A percentile compares a stretch with the other conserved stretches of the same genome.
Evolutionary conservation across 2,888 invertebrate genomes (phyloP).

Genomic region (Scaeva pyrastri): DNA sequence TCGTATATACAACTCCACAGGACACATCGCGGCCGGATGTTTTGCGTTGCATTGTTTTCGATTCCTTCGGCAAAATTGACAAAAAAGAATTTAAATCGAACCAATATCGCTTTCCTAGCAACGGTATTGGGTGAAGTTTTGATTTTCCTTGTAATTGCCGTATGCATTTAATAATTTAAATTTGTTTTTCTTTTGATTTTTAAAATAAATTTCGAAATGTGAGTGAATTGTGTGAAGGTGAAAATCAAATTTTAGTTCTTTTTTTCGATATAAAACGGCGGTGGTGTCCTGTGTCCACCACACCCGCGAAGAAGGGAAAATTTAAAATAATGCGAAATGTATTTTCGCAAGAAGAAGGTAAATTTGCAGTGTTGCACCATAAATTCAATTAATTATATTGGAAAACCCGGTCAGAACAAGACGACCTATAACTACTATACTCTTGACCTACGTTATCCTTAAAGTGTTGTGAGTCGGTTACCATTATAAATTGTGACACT

Average conservation of each 20-base stretch:
- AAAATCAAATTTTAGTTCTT: constrained; percentile 12
- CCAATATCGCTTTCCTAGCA: constrained; percentile 69
- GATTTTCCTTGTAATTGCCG: constrained; percentile 61
- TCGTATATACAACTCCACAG: background rate
- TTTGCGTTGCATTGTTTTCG: constrained; percentile 70
- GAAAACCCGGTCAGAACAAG: constrained; percentile 45
- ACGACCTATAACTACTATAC: constrained; percentile 30
- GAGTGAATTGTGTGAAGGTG: background rate
- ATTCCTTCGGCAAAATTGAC: constrained; percentile 67
- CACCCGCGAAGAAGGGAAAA: background rate
- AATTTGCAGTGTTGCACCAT: constrained; percentile 4
- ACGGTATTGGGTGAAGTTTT: constrained; percentile 66
- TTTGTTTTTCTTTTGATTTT: background rate
- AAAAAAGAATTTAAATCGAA: constrained; percentile 64
- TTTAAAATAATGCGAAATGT: constrained; percentile 58
- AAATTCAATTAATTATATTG: background rate
- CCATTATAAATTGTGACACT: background rate
- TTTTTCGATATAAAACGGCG: background rate
- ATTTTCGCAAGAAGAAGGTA: constrained; percentile 75
- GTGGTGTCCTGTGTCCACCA: too few species aligned
- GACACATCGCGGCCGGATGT: constrained; percentile 68
- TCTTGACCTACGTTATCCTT: constrained; percentile 72
- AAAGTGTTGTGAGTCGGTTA: constrained; percentile 20
- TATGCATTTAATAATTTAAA: constrained; percentile 54
- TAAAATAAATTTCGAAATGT: background rate